Percentiles rank a stretch among this genome's conserved stretches.
Evolutionary conservation across 2,113 vertebrate species (phyloP).

Genomic region (Zosterops borbonicus): DNA sequence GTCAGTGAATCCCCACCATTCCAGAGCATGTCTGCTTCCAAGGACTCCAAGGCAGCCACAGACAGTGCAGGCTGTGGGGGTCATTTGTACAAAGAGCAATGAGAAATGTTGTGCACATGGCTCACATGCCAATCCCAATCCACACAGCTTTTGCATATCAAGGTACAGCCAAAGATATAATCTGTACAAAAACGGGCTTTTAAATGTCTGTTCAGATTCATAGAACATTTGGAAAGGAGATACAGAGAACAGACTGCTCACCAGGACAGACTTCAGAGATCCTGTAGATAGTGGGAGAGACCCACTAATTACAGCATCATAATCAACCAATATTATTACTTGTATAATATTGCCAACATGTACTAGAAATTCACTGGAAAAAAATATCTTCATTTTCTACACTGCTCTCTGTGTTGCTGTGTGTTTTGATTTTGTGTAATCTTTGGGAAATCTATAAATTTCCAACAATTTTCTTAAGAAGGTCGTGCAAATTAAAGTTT

Average conservation of each 20-base stretch:
- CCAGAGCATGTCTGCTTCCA: not conserved
- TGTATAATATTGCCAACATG: not conserved
- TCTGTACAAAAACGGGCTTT: not conserved
- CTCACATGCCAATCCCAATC: not conserved
- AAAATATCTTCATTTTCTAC: not conserved
- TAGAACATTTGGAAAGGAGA: not conserved
- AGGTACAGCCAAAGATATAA: not conserved
- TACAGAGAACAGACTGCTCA: not conserved
- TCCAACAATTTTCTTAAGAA: not conserved
- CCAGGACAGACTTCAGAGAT: not conserved
- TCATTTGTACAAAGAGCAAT: not conserved
- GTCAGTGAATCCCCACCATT: not conserved
- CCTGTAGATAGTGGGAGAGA: not conserved
- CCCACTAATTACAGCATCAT: not conserved
- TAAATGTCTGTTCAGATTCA: not conserved
- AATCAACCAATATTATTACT: not conserved
- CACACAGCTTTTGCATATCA: not conserved
- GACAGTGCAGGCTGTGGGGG: not conserved
- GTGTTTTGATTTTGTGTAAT: not conserved
- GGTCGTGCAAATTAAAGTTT: not conserved
- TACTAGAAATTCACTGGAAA: not conserved
- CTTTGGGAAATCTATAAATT: not conserved
- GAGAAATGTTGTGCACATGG: not conserved
- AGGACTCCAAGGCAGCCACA: not conserved
- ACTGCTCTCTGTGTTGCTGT: not conserved